Conservation (phyloP, 2,797 vertebrate species). For the Anomalospiza imberbis region DNA sequence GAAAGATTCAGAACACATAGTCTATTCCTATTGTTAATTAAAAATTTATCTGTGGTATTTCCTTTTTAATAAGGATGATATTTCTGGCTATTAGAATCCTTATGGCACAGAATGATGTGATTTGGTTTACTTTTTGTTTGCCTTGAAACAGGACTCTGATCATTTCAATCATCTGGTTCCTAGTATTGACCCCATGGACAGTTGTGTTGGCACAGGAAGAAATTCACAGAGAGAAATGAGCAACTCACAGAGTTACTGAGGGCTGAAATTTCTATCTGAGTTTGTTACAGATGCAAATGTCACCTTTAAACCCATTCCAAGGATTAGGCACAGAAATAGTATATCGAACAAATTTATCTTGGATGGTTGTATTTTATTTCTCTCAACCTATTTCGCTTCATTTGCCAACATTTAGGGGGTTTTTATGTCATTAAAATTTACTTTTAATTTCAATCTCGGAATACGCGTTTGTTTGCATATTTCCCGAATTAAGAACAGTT, state of each 20-base stretch:
- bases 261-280: background rate
- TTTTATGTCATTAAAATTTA: background rate
- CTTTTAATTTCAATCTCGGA: background rate
- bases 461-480: background rate
- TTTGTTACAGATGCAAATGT: background rate
- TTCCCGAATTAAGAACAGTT: background rate
- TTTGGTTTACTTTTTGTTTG: background rate
- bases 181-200: background rate
- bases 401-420: background rate
- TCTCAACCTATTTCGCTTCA: background rate
- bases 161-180: background rate
- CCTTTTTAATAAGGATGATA: background rate
- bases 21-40: background rate
- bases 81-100: background rate
- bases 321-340: background rate
- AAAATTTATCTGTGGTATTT: background rate
- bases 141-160: background rate
- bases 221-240: background rate
- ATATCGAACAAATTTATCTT: background rate
- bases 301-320: background rate
- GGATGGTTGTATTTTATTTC: background rate
- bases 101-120: background rate
- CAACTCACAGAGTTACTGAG: background rate
- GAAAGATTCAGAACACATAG: background rate
- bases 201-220: background rate